A percentile compares a stretch with the other conserved stretches of the same genome.
These are phyloP conservation scores for Phoeniculus purpureus DNA, from an alignment of 2,797 vertebrate genomes.

Conservation along the genomic window DNA sequence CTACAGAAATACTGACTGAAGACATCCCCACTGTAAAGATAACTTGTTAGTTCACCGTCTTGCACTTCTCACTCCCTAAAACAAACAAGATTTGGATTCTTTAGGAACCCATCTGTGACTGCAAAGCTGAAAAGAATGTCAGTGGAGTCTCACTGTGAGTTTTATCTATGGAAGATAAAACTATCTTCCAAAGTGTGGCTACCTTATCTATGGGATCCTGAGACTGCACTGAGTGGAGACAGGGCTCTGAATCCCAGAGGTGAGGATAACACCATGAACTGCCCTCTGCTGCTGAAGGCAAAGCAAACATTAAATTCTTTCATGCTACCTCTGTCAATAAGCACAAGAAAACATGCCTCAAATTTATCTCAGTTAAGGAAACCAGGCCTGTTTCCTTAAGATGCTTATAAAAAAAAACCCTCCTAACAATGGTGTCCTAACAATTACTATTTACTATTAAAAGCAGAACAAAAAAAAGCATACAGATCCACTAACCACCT, in stretches of 20 bases:
- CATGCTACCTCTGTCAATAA: neutral
- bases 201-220: neutral
- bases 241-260: neutral
- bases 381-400: neutral
- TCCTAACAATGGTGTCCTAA: neutral
- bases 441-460: neutral
- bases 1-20: neutral
- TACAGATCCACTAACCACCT: neutral
- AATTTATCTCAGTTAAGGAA: neutral
- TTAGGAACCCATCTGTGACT: neutral
- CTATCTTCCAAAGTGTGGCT: too few relatives aligned
- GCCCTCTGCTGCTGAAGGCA: neutral
- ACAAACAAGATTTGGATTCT: neutral
- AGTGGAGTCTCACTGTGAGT: fast-evolving
- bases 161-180: neutral
- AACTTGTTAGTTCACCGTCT: neutral
- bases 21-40: fast-evolving
- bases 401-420: neutral
- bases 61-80: neutral
- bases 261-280: neutral
- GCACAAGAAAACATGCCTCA: neutral
- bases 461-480: neutral
- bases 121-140: neutral
- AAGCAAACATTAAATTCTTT: neutral
- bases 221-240: neutral